Evolutionary conservation across 2,797 vertebrate genomes (phyloP).

Genomic region (Pseudochromis fuscus): DNA sequence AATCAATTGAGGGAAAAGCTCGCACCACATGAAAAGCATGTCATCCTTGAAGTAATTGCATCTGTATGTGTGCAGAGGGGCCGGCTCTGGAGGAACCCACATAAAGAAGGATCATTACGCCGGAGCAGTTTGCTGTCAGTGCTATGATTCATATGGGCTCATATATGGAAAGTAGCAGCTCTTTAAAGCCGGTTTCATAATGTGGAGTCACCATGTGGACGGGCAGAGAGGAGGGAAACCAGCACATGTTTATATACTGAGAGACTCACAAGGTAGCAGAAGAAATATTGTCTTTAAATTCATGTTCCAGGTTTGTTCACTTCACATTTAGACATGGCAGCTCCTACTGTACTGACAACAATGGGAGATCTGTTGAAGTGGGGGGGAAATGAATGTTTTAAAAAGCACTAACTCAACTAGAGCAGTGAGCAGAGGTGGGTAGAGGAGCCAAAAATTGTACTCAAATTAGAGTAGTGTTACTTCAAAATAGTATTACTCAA

Average conservation of each 20-base stretch:
- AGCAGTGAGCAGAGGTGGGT: no score
- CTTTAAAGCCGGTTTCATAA: conserved; percentile 11
- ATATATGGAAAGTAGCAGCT: conserved; percentile 31
- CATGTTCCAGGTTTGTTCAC: conserved; percentile 28
- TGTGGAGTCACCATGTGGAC: not conserved
- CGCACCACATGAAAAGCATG: conserved; percentile 64
- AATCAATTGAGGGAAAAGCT: conserved; percentile 36
- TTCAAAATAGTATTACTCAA: no score
- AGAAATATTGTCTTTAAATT: conserved; percentile 22
- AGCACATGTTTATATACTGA: not conserved
- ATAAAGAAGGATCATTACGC: conserved; percentile 60
- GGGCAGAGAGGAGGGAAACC: not conserved
- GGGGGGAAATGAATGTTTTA: no score
- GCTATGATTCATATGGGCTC: conserved; percentile 37
- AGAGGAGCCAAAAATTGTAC: no score
- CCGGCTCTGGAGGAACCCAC: conserved; percentile 57
- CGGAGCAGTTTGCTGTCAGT: conserved; percentile 41
- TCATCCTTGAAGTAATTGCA: conserved; percentile 55
- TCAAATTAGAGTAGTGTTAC: no score
- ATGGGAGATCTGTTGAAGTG: no score
- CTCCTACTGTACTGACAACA: conserved; percentile 36
- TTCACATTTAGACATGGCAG: conserved; percentile 16
- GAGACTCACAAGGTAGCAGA: conserved; percentile 2
- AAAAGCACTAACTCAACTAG: no score
- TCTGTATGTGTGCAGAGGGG: conserved; percentile 49